These are phyloP conservation scores for Arizona elegans DNA, from an alignment of 2,113 vertebrate species.

Conservation along the genomic window DNA sequence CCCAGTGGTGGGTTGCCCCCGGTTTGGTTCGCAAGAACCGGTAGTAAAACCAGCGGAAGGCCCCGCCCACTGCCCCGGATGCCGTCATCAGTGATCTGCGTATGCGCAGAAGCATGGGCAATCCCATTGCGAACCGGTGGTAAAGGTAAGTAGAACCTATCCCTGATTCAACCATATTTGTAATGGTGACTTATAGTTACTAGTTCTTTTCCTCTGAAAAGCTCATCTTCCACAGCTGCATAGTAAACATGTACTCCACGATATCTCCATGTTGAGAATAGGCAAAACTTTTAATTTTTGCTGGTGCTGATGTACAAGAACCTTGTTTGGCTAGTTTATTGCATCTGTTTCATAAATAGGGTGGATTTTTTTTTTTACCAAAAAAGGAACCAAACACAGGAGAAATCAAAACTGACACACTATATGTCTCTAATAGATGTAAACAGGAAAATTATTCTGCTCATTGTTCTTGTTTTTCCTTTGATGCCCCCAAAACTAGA, in stretches of 20 bases:
- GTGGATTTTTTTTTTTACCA: neutral
- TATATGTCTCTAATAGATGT: neutral
- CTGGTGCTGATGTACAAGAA: neutral
- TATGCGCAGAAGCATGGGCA: too few species aligned
- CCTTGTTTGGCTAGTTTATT: neutral
- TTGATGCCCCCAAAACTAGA: neutral
- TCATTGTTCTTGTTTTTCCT: neutral
- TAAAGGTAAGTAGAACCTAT: too few species aligned
- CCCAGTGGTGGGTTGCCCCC: too few species aligned
- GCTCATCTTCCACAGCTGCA: neutral
- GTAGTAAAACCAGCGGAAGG: too few species aligned
- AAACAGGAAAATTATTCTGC: neutral
- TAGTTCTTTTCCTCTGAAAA: neutral
- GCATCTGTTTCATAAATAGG: neutral
- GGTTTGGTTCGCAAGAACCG: too few species aligned
- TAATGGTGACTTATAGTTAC: neutral
- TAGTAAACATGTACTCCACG: neutral
- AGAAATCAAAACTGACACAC: neutral
- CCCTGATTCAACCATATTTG: neutral
- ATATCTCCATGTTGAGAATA: neutral
- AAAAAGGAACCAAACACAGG: neutral
- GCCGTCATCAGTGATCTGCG: too few species aligned
- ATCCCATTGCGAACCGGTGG: too few species aligned
- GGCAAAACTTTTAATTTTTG: neutral
- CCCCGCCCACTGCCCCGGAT: too few species aligned